Base-by-base conservation (phyloP, 1,140 invertebrate genomes). In the Atopsyche davidsoni region DNA sequence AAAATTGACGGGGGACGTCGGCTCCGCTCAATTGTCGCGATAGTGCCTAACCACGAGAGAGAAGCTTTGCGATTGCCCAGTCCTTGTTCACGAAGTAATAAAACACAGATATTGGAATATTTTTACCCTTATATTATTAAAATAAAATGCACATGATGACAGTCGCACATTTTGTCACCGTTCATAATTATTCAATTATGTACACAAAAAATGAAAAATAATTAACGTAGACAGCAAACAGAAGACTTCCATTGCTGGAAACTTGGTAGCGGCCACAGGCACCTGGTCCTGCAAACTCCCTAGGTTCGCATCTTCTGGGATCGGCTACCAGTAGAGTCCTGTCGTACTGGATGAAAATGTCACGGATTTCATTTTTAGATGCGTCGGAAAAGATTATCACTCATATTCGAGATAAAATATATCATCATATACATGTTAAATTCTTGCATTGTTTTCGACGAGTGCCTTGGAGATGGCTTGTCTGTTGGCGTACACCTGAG, bases 201-300 rank as follows among this genome's bases (percentile, higher is more conserved):
- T 17, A 4, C 13, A n/a, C 40, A 6, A 24, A 21, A 24, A 42
- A 13, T 16, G 6, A 40, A 21, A 4, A 11, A 24, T 23, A 21
- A 41, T 14, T 32, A 14, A 42, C 1, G 11, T 24, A 17, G 25
- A 24, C 17, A 18, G 25, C 25, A 28, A 32, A 44, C 31, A 31
- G 34, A 42, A 41, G 21, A 11, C 40, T 25, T 22, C 44, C 19
- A 14, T 13, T 39, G 11, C 13, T 16, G 16, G 39, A 36, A 57
- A 32, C 52, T 89, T 99, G 96, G 88, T 98, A 99, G 67, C 96
- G 82, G 58, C 96, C 95, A 72, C 97, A 85, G 61, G 97, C 96
- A 68, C 96, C 96, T 67, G 97, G 97, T 83, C 96, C 96, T 64
- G 97, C 97, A 73, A 99, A 99, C 76, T 99, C 99, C 83, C 99